Base-by-base conservation (phyloP, 2,797 vertebrate species). In the Rhinella marina region DNA sequence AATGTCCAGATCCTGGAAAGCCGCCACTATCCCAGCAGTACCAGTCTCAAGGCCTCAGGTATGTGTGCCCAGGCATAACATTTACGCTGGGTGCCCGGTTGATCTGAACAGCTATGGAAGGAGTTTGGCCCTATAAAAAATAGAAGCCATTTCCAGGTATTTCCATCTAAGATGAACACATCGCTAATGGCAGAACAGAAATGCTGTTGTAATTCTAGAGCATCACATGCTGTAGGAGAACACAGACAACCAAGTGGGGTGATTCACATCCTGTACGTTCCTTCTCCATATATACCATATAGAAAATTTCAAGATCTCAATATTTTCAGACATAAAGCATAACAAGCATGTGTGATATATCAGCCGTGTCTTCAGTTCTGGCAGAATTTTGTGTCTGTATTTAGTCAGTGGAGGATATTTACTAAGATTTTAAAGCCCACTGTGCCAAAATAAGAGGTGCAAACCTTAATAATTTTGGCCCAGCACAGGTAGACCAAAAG, bases 31-130 rank as follows among this genome's bases (percentile, higher is more conserved):
- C 41, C 32, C 41, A 52, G 72, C 72, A 75, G 72, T 50, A n/a
- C 72, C 72, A 32, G 68, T 32, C 68, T 14, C 68, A 70, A 14
- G 68, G 68, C 27, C 68, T 7, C 68, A 75, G 72, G 72, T 75
- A 75, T 12, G 21, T 13, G 10, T 52, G 14, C 41, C 41, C 7
- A 11, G n/a, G n/a, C 21, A 75, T 29, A 75, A 73, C 32, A 29
- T 72, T 72, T 75, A 75, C 4, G 6, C 17, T 32, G 21, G 72
- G 11, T 75, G 21, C 19, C 0, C 27, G 32, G 41, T 13, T 11
- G 72, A n/a, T 75, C 10, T 75, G 41, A n/a, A 19, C 72, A n/a
- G 11, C 72, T 81, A 81, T 41, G 16, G 3, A 56, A n/a, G 52
- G 41, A n/a, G 1, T 16, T 14, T 54, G 54, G 23, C n/a, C 23